phyloP scores from a whole-genome alignment of 1,140 invertebrate genomes.

The Danaus melanippus region DNA sequence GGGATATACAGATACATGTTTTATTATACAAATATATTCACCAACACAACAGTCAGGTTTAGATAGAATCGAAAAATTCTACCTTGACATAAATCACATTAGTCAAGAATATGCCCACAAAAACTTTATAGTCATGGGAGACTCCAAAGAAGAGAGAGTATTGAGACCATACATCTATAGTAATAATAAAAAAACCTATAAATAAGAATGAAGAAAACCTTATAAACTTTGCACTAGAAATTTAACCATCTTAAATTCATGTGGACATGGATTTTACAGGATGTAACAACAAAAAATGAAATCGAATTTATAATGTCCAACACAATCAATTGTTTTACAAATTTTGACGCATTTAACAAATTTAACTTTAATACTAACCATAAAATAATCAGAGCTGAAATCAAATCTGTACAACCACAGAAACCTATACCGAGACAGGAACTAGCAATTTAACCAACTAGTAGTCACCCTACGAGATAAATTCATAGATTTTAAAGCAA shows the following conservation, averaged over 20 bases:
- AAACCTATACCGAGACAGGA: conserved; percentile 25
- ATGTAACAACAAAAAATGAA: too few species aligned
- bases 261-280: too few species aligned
- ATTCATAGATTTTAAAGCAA: conserved; percentile 12
- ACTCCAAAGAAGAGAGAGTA: conserved; percentile 9
- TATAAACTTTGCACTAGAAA: conserved; percentile 12
- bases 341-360: neutral
- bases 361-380: conserved; percentile 27
- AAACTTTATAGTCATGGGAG: conserved; percentile 12
- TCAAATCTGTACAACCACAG: conserved; percentile 14
- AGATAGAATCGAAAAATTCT: conserved; percentile 15
- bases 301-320: conserved; percentile 30
- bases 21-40: conserved; percentile 18
- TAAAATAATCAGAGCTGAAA: conserved; percentile 21
- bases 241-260: too few species aligned
- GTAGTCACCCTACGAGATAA: conserved; percentile 9
- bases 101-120: conserved; percentile 11
- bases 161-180: conserved; percentile 6
- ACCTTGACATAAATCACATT: conserved; percentile 17
- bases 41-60: conserved; percentile 15
- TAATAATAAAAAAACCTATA: conserved; percentile 10
- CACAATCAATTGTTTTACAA: too few species aligned
- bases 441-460: conserved; percentile 11
- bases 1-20: conserved; percentile 16
- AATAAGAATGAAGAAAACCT: conserved; percentile 12